Conservation (phyloP, 92 coral and sea anemone species). For the Heliopora coerulea region DNA sequence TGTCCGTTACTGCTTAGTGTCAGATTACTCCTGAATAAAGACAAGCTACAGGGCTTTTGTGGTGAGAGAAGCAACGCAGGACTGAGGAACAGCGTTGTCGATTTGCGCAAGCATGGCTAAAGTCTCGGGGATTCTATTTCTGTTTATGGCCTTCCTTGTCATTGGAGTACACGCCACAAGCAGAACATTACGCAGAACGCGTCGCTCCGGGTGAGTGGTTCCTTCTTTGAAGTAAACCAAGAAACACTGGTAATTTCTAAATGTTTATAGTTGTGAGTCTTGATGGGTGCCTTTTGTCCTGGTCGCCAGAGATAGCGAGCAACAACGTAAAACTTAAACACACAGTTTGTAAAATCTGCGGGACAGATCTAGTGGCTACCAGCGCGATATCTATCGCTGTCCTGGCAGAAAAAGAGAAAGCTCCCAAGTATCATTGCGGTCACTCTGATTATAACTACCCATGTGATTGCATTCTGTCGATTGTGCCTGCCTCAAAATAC, state of each 20-base stretch:
- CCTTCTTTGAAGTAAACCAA: neutral
- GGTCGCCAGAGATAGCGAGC: no score
- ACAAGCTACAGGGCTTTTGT: neutral
- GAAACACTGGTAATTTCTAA: neutral
- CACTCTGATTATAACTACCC: no score
- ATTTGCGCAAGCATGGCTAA: conserved; percentile 9
- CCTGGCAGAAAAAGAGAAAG: no score
- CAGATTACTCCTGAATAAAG: conserved; percentile 18
- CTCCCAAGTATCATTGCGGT: no score
- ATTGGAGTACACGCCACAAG: neutral
- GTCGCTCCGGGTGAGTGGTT: conserved; percentile 30
- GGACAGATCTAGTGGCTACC: no score
- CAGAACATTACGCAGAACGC: conserved; percentile 4
- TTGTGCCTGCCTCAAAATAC: neutral
- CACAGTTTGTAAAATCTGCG: conserved; percentile 3
- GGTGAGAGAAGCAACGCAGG: neutral
- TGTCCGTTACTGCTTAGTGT: neutral
- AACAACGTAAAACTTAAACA: no score
- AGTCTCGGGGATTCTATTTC: conserved; percentile 24
- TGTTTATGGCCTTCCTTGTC: neutral
- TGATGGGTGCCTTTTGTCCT: conserved; percentile 4
- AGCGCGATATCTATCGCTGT: no score
- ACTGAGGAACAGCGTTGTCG: neutral
- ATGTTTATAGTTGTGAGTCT: neutral
- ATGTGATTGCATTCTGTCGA: neutral